Conservation (phyloP, 2,113 vertebrate genomes). For the Buteo buteo region DNA sequence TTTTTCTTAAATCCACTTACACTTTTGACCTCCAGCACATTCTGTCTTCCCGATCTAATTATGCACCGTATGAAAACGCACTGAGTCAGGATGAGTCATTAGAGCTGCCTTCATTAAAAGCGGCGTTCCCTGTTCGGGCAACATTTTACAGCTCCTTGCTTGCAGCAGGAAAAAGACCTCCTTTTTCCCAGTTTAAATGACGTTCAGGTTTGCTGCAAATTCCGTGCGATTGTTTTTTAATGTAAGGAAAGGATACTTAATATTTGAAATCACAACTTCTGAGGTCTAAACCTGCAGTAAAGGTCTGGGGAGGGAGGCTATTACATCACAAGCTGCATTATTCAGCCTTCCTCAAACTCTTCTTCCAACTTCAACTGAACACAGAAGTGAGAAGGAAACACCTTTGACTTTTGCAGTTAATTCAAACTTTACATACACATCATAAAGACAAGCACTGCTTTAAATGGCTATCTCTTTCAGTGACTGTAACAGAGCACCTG, state of each 20-base stretch:
- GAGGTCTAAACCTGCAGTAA: neutral
- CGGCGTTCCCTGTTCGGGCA: rapidly evolving
- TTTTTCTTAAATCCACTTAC: neutral
- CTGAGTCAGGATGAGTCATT: constrained; percentile 8
- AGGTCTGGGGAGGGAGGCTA: neutral
- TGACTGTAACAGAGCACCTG: neutral
- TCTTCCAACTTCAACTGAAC: neutral
- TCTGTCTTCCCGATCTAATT: neutral
- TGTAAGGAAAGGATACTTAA: neutral
- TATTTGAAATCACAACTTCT: neutral
- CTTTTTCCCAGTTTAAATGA: neutral
- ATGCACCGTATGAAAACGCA: neutral
- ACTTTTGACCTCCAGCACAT: neutral
- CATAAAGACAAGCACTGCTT: rapidly evolving
- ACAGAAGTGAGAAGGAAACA: neutral
- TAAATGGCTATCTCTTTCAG: neutral
- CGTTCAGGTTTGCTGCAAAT: neutral
- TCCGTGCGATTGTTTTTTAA: neutral
- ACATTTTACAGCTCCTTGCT: neutral
- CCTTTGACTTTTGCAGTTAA: neutral
- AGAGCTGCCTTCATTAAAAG: neutral
- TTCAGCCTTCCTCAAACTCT: neutral
- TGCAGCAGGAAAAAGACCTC: neutral
- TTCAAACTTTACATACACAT: neutral
- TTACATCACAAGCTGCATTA: neutral